These are phyloP conservation scores for Spongia lamella DNA, from an alignment of 37 sponge, comb jelly and placozoan species.

Conservation along the genomic window DNA sequence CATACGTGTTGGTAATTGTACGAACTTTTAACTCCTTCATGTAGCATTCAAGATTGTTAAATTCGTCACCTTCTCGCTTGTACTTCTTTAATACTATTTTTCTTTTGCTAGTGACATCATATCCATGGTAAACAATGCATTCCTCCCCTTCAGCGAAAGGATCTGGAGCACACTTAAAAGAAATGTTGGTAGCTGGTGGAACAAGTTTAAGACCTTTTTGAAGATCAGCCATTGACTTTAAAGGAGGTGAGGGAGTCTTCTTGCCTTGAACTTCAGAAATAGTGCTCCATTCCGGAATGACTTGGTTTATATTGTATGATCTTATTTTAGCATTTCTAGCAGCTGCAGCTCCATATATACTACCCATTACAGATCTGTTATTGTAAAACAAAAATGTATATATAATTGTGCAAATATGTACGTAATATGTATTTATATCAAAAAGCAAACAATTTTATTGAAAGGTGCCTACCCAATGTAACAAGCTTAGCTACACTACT, in stretches of 20 bases:
- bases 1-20: slow-evolving; percentile 43
- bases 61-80: slow-evolving; percentile 9
- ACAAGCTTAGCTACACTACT: no score
- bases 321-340: slow-evolving; percentile 11
- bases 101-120: slow-evolving; percentile 13
- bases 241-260: slow-evolving; percentile 42
- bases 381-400: no score
- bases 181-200: no score
- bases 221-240: slow-evolving; percentile 21
- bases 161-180: no score
- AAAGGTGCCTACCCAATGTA: no score
- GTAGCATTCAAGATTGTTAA: slow-evolving; percentile 28
- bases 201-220: no score
- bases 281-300: slow-evolving; percentile 38
- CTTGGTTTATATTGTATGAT: slow-evolving; percentile 14
- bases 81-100: slow-evolving; percentile 52
- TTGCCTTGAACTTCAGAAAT: slow-evolving; percentile 22
- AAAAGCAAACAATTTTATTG: no score
- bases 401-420: no score
- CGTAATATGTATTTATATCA: no score
- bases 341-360: slow-evolving; percentile 32
- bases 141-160: no score
- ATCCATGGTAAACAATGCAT: no score
- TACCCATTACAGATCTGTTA: slow-evolving; percentile 41
- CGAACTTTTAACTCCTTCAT: slow-evolving; percentile 42